Evolutionary conservation across 2,888 invertebrate species (phyloP), one percentile per base, ranked within the genome.

Genomic region (Tromatobia lineatoria): DNA sequence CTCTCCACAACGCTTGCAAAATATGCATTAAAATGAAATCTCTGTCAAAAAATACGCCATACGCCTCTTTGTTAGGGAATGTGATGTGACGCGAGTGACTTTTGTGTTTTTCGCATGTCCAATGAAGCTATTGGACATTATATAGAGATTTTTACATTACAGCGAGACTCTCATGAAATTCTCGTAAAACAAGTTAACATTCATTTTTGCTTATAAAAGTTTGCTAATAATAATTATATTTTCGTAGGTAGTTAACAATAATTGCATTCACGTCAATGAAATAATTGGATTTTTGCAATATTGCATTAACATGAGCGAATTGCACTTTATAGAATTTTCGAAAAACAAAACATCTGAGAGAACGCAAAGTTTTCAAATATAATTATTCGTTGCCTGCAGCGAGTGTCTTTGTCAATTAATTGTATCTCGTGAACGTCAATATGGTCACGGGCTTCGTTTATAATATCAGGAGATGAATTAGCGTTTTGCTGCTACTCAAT

Each of bases 21-120:
- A 83, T 75, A 71, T 75, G 64, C 64, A 71, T 71, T 66, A 50
- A 57, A 70, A 54, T 75, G 69, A 78, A 82, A 78, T 75, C 74
- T 74, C 61, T 34, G 57, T 38, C 38, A 61, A 61, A 74, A 59
- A 50, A 50, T 47, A 47, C 25, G 25, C 23, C 42, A 71, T 61
- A 73, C 13, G n/a, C 6, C 23, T 25, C 25, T 54, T 54, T 54
- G 57, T 25, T 13, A 13, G 23, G 15, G 57, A 6, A 1, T 57
- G 11, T 6, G 15, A 13, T 25, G 13, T 29, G 57, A 57, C 25
- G 57, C 57, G 23, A 1, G 25, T 57, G 25, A 57, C 25, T 25
- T 57, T 25, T 10, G 15, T 57, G 13, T 57, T 57, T 57, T 57
- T 25, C 25, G 25, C 4, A 25, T 23, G 3, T 13, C 0, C 25